Conservation (phyloP, 2,888 invertebrate genomes). For the Drosophila ustulata region DNA sequence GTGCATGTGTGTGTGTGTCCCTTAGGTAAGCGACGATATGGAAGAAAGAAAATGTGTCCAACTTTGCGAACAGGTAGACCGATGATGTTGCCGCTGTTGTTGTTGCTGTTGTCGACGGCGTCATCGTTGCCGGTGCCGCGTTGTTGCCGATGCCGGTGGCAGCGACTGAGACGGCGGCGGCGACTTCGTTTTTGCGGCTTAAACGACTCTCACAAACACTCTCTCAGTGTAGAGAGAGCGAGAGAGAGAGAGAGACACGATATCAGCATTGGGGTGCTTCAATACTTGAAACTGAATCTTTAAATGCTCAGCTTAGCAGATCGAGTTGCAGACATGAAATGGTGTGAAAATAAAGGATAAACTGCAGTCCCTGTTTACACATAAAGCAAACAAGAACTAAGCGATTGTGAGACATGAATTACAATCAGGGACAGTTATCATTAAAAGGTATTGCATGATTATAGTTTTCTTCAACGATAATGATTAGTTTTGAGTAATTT, state of each 20-base stretch:
- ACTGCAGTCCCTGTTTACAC: no score
- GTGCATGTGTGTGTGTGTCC: conserved; percentile 65
- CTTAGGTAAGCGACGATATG: conserved; percentile 69
- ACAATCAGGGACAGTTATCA: no score
- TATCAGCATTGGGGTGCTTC: conserved; percentile 68
- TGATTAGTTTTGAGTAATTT: no score
- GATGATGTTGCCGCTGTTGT: conserved; percentile 16
- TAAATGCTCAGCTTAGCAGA: conserved; percentile 18
- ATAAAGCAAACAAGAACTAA: background rate
- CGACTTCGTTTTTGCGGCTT: conserved; percentile 80
- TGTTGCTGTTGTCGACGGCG: conserved; percentile 44
- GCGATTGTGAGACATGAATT: no score
- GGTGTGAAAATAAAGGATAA: conserved; percentile 2
- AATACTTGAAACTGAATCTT: conserved; percentile 31
- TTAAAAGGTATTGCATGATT: no score
- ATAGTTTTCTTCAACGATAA: no score
- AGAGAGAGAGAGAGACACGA: conserved; percentile 10
- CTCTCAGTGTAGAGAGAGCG: conserved; percentile 2
- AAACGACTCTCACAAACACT: conserved; percentile 44
- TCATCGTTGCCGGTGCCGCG: conserved; percentile 41
- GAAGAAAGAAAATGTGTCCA: conserved; percentile 76
- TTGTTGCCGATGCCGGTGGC: conserved; percentile 58
- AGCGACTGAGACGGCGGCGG: conserved; percentile 63
- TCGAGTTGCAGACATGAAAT: conserved; percentile 2
- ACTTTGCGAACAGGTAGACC: conserved; percentile 77